phyloP scores from a whole-genome alignment of 2,113 vertebrate genomes.

The Antigone vipio region DNA sequence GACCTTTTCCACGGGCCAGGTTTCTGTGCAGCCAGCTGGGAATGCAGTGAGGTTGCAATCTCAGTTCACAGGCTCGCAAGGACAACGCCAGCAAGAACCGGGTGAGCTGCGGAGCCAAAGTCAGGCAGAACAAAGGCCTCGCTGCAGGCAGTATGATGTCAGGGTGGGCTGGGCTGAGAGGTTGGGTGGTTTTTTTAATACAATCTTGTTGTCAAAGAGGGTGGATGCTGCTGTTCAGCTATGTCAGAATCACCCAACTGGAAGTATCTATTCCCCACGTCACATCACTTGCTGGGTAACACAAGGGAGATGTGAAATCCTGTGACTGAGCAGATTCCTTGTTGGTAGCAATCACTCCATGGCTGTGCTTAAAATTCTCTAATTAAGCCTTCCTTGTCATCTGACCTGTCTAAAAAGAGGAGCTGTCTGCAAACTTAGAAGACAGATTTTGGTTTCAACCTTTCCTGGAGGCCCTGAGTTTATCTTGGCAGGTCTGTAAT shows the following conservation, averaged over 20 bases:
- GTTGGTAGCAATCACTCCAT: background rate
- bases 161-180: background rate
- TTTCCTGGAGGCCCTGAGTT: background rate
- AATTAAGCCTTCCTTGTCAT: slow-evolving; percentile 2
- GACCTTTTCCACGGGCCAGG: background rate
- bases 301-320: background rate
- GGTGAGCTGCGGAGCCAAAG: background rate
- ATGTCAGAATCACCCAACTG: background rate
- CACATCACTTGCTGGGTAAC: background rate
- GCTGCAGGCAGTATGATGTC: background rate
- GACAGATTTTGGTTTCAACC: slow-evolving; percentile 10
- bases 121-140: background rate
- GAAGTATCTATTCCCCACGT: background rate
- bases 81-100: background rate
- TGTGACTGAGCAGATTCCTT: background rate
- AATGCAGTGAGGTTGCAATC: background rate
- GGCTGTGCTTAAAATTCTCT: background rate
- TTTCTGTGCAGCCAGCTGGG: background rate
- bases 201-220: background rate
- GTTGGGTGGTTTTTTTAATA: background rate
- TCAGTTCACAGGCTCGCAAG: background rate
- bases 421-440: background rate
- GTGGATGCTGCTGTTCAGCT: background rate
- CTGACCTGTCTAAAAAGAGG: background rate
- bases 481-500: slow-evolving; percentile 14